Evolutionary conservation across 2,888 invertebrate species (phyloP), one percentile per base, ranked within the genome.

Genomic region (Drosophila paramelanica): DNA sequence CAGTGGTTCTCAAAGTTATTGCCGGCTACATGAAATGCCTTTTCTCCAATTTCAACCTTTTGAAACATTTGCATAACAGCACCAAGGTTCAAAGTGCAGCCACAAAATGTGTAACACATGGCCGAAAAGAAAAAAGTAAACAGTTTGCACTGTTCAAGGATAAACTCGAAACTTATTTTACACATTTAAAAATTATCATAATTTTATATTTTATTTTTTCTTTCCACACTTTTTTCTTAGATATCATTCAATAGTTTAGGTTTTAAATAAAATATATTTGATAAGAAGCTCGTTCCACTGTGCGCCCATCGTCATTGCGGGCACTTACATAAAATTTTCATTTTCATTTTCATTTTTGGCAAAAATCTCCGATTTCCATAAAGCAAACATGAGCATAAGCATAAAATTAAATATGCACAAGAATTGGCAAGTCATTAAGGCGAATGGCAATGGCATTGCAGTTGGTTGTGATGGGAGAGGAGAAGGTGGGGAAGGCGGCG

Each of bases 381-480:
- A 81, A 72, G 77, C 75, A 88, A 88, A 88, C 77, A 86, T 85
- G 74, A 82, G 81, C 81, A 81, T 84, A 79, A 84, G 82, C 81
- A 86, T 88, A 73, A 88, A 82, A 80, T 88, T 82, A 85, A 72
- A 88, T 82, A 88, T 82, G 80, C 83, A 83, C 64, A 77, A 77
- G 79, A 87, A 89, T 88, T 70, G 77, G 70, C 88, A 69, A 79
- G 81, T 72, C 79, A 74, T 70, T 72, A 74, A 67, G 69, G 43
- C 73, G 65, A 83, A 67, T 66, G 76, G 64, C 69, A 76, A 52
- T 72, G 72, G 62, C 72, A 71, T 59, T 77, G 59, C 49, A 59
- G 27, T 25, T 47, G 57, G 11, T 25, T n/a, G n/a, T 10, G 53
- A 4, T 8, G 7, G 27, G 27, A 20, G 45, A 33, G 42, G 33